Conservation (phyloP, 2,113 vertebrate genomes). For the Limanda limanda region DNA sequence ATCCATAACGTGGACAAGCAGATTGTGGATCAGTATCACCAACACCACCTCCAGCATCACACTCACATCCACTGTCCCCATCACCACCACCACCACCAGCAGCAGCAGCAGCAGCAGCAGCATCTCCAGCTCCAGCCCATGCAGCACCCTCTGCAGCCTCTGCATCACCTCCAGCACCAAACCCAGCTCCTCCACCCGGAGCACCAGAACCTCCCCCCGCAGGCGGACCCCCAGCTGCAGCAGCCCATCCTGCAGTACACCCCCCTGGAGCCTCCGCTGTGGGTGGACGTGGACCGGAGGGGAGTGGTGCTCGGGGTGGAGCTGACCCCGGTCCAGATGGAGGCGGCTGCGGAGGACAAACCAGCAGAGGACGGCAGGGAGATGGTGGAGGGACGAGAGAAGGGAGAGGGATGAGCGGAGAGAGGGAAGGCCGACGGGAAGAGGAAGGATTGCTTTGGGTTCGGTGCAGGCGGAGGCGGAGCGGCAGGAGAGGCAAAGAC, state of each 20-base stretch:
- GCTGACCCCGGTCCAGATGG: slow-evolving; percentile 42
- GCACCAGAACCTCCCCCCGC: slow-evolving; percentile 43
- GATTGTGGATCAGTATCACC: slow-evolving; percentile 65
- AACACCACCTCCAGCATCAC: slow-evolving; percentile 68
- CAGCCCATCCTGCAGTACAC: slow-evolving; percentile 71
- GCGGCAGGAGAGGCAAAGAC: slow-evolving; percentile 66
- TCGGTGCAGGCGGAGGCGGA: slow-evolving; percentile 43
- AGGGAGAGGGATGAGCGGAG: slow-evolving; percentile 26
- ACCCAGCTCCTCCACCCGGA: slow-evolving; percentile 55
- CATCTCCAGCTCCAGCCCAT: slow-evolving; percentile 39
- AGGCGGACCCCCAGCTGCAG: slow-evolving; percentile 59
- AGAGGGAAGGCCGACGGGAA: slow-evolving; percentile 43
- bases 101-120: background rate
- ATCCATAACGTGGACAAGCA: slow-evolving; percentile 42
- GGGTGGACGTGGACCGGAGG: slow-evolving; percentile 59
- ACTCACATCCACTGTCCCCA: slow-evolving; percentile 33
- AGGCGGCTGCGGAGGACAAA: background rate
- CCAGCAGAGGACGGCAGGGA: slow-evolving; percentile 9
- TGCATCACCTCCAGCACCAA: slow-evolving; percentile 70
- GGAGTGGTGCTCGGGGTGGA: slow-evolving; percentile 12
- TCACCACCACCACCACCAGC: slow-evolving; percentile 48
- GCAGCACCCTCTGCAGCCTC: slow-evolving; percentile 67
- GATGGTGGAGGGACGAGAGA: slow-evolving; percentile 31
- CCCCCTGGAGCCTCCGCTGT: slow-evolving; percentile 62
- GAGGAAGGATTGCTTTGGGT: slow-evolving; percentile 70